Evolutionary conservation across 2,888 invertebrate genomes (phyloP), one percentile per base, ranked within the genome.

Genomic region (Lithophane leautieri): DNA sequence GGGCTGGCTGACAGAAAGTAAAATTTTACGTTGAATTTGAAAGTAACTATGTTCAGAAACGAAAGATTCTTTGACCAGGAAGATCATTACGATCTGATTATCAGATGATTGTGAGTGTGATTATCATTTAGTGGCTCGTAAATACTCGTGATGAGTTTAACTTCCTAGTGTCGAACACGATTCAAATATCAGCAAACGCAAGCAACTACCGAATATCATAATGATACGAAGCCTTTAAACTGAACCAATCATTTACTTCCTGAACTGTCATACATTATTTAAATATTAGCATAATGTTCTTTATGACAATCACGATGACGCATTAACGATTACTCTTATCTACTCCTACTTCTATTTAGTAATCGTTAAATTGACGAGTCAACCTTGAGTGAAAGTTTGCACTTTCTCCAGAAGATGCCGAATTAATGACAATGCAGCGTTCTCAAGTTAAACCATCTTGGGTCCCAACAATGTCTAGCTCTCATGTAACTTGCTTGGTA

Each of bases 111-210:
- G 34, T 52, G 52, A 14, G 16, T 54, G 12, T 62, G 19, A 28
- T 50, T 40, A 75, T 40, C 47, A 63, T 50, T 50, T 19, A 50
- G 50, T 65, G 34, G 34, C 34, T 34, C 6, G 34, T 34, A 4
- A 34, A 34, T 65, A 50, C 28, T 50, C 40, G 56, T 68, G 56
- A 58, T 84, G 76, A 82, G 60, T 78, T 81, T 78, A 81, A 79
- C 77, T 84, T 88, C 83, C 83, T 78, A 40, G 84, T 82, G 63
- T 82, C 83, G 67, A 73, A 77, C 76, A 73, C 65, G 63, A 65
- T 76, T 85, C 67, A 66, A 71, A 79, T 83, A 81, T 81, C 67
- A 69, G 69, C 25, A 76, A 73, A 76, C 44, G 52, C 54, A 78
- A 71, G 60, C 60, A 50, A 66, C 72, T 78, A 75, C 79, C 83